Percentiles rank a stretch among this genome's conserved stretches.
Evolutionary conservation across 1,140 invertebrate genomes (phyloP).

Genomic region (Oedothorax gibbosus): DNA sequence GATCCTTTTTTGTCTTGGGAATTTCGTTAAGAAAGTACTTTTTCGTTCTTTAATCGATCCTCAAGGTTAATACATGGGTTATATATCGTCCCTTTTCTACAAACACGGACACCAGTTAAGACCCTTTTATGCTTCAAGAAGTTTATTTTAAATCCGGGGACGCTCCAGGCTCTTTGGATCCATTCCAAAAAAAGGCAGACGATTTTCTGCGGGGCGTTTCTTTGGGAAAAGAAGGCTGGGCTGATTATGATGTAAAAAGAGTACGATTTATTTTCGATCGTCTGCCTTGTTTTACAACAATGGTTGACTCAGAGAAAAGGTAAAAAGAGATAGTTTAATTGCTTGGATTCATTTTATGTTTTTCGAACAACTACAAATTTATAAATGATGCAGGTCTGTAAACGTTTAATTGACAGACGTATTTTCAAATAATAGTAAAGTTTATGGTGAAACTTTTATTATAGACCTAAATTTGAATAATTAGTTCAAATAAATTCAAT

Average conservation of each 20-base stretch:
- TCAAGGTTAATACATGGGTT: conserved; percentile 1
- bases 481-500: no score
- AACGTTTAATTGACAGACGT: no score
- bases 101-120: neutral
- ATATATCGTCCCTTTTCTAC: neutral
- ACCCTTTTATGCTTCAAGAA: neutral
- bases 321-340: no score
- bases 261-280: neutral
- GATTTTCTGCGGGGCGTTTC: conserved; percentile 8
- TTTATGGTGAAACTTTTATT: no score
- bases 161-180: conserved; percentile 24
- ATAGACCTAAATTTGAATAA: no score
- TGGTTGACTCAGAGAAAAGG: neutral
- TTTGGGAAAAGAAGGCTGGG: neutral
- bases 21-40: neutral
- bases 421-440: no score
- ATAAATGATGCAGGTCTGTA: no score
- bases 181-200: conserved; percentile 11
- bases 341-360: no score
- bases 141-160: conserved; percentile 29
- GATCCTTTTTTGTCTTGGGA: no score
- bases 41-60: neutral
- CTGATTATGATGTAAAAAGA: no score
- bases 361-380: no score
- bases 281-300: neutral